Percentiles rank a stretch among this genome's conserved stretches.
Evolutionary conservation across 2,888 invertebrate genomes (phyloP).

Genomic region (Miltochrista miniata): DNA sequence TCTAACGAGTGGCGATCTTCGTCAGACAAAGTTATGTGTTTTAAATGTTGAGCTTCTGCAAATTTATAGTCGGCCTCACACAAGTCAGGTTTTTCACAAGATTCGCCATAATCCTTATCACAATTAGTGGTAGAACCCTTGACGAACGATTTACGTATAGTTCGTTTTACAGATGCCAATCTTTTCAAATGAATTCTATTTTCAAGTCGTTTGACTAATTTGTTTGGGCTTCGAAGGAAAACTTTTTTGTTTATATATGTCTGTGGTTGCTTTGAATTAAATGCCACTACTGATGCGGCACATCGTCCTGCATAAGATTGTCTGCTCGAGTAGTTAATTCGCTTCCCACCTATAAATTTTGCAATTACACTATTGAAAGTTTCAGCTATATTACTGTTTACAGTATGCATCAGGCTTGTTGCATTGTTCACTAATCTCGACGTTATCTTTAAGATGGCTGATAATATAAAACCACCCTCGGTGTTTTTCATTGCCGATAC

Average conservation of each 20-base stretch:
- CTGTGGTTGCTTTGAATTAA: slow-evolving; percentile 1
- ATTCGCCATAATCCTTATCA: not conserved
- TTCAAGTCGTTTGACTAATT: not conserved
- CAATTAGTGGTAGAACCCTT: too few relatives aligned
- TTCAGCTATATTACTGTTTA: slow-evolving; percentile 5
- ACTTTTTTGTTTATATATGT: not conserved
- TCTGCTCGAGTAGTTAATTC: slow-evolving; percentile 6
- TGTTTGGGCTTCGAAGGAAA: not conserved
- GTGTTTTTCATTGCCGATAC: not conserved
- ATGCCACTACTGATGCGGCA: slow-evolving; percentile 8
- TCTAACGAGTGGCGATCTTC: not conserved
- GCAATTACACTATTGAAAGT: slow-evolving; percentile 1
- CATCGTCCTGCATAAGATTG: slow-evolving; percentile 3
- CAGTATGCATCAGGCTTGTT: not conserved
- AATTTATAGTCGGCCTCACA: not conserved
- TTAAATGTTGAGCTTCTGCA: not conserved
- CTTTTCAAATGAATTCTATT: not conserved
- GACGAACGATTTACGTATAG: too few relatives aligned
- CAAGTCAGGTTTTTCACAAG: not conserved
- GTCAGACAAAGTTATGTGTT: not conserved
- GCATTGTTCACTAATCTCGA: not conserved
- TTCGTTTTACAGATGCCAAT: not conserved
- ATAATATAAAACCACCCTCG: not conserved
- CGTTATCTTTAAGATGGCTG: not conserved
- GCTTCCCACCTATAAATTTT: slow-evolving; percentile 1